Evolutionary conservation across 1,140 invertebrate species (phyloP), one percentile per base, ranked within the genome.

Genomic region (Aricia agestis): DNA sequence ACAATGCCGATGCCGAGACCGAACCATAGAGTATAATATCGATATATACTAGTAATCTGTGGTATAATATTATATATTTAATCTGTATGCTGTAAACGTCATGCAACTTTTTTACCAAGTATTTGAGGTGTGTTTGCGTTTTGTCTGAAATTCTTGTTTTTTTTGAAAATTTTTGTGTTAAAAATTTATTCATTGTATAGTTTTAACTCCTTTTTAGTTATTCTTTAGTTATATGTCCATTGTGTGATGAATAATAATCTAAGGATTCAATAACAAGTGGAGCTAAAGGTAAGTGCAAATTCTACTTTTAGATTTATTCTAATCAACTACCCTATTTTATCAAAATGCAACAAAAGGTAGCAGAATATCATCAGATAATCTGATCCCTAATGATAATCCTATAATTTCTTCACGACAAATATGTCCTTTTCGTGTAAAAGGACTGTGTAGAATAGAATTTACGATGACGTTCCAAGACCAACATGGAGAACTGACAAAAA

Each of bases 131-230:
- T 80, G 77, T 74, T 75, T 79, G 73, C 71, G 70, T 76, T 75
- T 67, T 72, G 68, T 63, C 68, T 70, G 58, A 17, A 42, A 70
- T 70, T 70, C 58, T 69, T 74, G 67, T 76, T 71, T 77, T 70
- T 75, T 73, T 77, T 74, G 76, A 76, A 74, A 75, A 78, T 80
- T 82, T 78, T 74, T 80, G 77, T 58, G 19, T 61, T 19, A 63
- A 78, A 79, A 80, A 76, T 76, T 79, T 74, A 70, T 72, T 73
- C 72, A 69, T 77, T 71, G 70, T 74, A 6, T 31, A 42, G 15
- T 69, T 63, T 63, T n/a, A 32, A 45, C 31, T 65, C 31, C 18
- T 69, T 68, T 69, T 63, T 65, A 61, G 58, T 61, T 36, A 36
- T 36, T 69, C 58, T 63, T 32, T 42, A 63, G 59, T 63, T 63